Evolutionary conservation across 2,113 vertebrate genomes (phyloP).

Genomic region (Xenopus laevis): DNA sequence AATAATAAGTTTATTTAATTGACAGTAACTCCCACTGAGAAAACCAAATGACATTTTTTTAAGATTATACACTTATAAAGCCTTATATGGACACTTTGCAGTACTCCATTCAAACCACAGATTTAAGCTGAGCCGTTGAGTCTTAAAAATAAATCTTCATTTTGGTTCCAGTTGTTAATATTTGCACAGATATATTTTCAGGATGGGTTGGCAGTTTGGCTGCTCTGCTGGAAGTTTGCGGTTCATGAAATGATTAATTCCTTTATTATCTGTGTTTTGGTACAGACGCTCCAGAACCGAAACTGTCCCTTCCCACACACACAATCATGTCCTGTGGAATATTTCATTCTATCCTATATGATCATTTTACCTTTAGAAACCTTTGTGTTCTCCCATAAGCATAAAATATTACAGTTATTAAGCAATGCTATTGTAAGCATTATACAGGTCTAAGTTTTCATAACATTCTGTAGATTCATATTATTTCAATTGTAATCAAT

Average conservation of each 20-base stretch:
- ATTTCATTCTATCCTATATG: too few species aligned
- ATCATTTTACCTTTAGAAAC: too few species aligned
- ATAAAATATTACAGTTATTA: too few species aligned
- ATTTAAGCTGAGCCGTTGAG: conserved; percentile 34
- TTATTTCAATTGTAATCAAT: too few species aligned
- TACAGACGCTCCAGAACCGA: not conserved
- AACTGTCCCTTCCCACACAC: too few species aligned
- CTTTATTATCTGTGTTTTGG: not conserved
- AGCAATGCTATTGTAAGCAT: too few species aligned
- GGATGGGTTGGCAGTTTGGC: not conserved
- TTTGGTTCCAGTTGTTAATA: conserved; percentile 29
- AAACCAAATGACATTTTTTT: conserved; percentile 27
- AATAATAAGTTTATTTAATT: conserved; percentile 13
- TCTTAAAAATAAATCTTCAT: conserved; percentile 28
- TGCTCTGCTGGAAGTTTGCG: not conserved
- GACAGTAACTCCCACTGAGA: conserved; percentile 19
- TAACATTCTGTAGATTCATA: too few species aligned
- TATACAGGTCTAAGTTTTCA: too few species aligned
- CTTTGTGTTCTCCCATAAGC: too few species aligned
- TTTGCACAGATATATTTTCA: not conserved
- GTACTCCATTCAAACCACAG: conserved; percentile 5
- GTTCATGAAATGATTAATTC: not conserved
- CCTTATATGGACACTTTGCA: conserved; percentile 34
- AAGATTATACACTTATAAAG: conserved; percentile 8
- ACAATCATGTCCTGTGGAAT: too few species aligned